Percentiles rank a stretch among this genome's conserved stretches.
Conservation (phyloP, 2,888 invertebrate species). For the Synergus itoensis region DNA sequence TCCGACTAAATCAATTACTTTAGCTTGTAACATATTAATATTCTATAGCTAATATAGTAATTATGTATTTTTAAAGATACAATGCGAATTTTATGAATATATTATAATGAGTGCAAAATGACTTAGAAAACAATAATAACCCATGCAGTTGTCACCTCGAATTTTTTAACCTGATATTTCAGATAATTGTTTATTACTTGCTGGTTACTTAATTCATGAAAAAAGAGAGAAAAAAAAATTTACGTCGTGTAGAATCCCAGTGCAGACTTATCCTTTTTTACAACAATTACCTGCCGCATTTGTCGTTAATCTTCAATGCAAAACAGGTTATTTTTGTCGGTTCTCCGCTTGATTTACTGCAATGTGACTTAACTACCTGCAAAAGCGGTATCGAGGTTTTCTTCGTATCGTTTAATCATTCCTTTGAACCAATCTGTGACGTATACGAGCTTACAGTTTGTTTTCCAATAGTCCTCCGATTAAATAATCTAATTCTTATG, state of each 20-base stretch:
- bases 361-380: not conserved
- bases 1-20: too few relatives aligned
- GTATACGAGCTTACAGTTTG: not conserved
- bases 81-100: too few relatives aligned
- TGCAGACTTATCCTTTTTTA: not conserved
- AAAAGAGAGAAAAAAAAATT: not conserved
- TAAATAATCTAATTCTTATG: not conserved
- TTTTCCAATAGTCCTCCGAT: not conserved
- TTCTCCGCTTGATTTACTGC: slow-evolving; percentile 6
- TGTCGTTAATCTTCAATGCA: not conserved
- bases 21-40: too few relatives aligned
- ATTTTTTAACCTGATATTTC: too few relatives aligned
- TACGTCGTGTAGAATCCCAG: too few relatives aligned
- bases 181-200: too few relatives aligned
- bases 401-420: not conserved
- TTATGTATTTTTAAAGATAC: too few relatives aligned
- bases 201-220: too few relatives aligned
- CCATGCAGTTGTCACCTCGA: too few relatives aligned
- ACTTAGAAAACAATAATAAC: too few relatives aligned
- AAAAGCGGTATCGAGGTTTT: not conserved
- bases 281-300: not conserved
- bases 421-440: not conserved
- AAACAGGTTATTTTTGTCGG: slow-evolving; percentile 1
- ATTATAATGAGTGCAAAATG: too few relatives aligned
- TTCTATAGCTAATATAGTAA: too few relatives aligned